Base-by-base conservation (phyloP, 2,113 vertebrate species). In the Hemicordylus capensis region DNA sequence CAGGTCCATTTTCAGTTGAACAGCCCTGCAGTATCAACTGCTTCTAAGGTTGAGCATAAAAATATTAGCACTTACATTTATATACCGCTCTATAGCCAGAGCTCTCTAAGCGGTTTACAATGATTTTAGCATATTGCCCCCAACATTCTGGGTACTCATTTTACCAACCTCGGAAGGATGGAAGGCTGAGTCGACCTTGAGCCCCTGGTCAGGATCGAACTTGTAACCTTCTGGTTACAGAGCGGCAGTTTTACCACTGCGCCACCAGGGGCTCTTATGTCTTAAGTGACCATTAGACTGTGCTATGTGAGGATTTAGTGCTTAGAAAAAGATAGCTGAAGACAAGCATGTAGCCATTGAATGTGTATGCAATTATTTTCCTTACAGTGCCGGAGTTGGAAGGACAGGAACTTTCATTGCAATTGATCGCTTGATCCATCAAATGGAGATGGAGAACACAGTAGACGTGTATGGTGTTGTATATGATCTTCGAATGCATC, bases 371-470 rank as follows among this genome's bases (percentile, higher is more conserved):
- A n/a, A 26, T 37, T 31, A 12, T 48, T 87, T 63, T 76, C 42
- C 0, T 87, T 93, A 76, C 95, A 99, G 99, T 31, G 99, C 99
- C 51, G 99, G 99, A 0, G 99, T 99, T 0, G 99, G 99, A 7
- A 97, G 99, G 81, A 99, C 99, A 0, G 99, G 99, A 15, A 99
- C 99, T 0, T 98, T 99, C 85, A 98, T 99, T 31, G 97, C 98
- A 89, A 97, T 99, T 0, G 98, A 99, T 83, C 97, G 95, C 11
- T 96, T 99, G 61, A 97, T 98, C 90, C 98, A 97, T 91, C 98
- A 99, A 95, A 98, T 99, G 14, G 98, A 99, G 89, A 97, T 97
- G 59, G 98, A 99, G 91, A 97, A 95, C 37, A 87, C 87, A 0
- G 98, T 98, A 86, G 98, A 99, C 0, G 95, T 99, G n/a, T 99